A percentile compares a stretch with the other conserved stretches of the same genome.
phyloP scores from a whole-genome alignment of 2,888 invertebrate species.

The Philonicus albiceps region DNA sequence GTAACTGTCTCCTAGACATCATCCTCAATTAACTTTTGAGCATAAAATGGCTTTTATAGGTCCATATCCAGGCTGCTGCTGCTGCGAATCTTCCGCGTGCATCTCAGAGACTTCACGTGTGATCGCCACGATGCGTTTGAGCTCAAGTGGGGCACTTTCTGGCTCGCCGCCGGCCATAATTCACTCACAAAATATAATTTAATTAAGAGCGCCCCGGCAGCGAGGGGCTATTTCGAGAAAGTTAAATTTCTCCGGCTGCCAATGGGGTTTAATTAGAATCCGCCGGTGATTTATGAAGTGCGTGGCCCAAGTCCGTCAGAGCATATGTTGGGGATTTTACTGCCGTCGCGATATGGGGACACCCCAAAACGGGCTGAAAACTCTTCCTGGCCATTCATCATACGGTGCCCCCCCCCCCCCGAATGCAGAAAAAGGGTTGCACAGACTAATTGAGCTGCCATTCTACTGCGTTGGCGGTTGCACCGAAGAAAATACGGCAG shows the following conservation, averaged over 20 bases:
- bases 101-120: background rate
- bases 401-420: background rate
- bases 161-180: constrained; percentile 10
- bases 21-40: background rate
- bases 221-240: background rate
- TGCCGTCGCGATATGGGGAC: background rate
- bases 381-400: constrained; percentile 28
- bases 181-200: constrained; percentile 42
- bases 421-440: constrained; percentile 9
- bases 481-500: background rate
- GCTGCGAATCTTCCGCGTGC: background rate
- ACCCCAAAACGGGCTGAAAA: background rate
- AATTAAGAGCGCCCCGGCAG: constrained; percentile 13
- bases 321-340: background rate
- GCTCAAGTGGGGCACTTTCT: background rate
- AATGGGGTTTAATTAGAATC: constrained; percentile 29
- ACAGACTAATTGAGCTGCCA: constrained; percentile 12
- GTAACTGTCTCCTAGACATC: background rate
- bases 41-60: background rate
- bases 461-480: background rate
- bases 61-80: background rate
- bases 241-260: constrained; percentile 14
- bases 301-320: background rate
- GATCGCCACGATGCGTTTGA: background rate
- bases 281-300: constrained; percentile 29